Conservation (phyloP, 2,888 invertebrate species). For the Conops quadrifasciatus region DNA sequence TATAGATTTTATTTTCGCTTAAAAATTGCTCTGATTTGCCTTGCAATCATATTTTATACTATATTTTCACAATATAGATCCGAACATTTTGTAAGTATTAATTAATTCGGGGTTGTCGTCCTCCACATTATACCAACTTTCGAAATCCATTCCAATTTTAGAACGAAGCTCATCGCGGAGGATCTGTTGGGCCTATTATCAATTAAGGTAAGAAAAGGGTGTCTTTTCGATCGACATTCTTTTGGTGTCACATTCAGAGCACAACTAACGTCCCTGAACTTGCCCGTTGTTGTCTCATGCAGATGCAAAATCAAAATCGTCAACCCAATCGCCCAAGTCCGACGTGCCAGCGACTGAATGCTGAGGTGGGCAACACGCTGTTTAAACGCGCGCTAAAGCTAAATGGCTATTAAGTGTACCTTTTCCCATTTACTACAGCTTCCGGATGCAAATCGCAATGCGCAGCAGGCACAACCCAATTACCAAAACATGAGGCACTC, state of each 20-base stretch:
- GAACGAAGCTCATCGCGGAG: conserved; percentile 7
- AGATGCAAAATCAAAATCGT: conserved; percentile 11
- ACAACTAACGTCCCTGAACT: neutral
- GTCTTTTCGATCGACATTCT: neutral
- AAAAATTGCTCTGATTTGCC: conserved; percentile 13
- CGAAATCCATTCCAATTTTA: neutral
- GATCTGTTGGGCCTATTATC: conserved; percentile 15
- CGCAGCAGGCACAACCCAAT: too few relatives aligned
- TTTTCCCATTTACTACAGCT: too few relatives aligned
- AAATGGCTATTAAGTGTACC: too few relatives aligned
- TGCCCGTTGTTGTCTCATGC: too few relatives aligned
- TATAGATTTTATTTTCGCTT: conserved; percentile 11
- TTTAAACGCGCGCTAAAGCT: too few relatives aligned
- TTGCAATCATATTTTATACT: neutral
- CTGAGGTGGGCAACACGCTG: neutral
- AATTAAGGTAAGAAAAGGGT: conserved; percentile 20
- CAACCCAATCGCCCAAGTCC: neutral
- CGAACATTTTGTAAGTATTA: conserved; percentile 14
- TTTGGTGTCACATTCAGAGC: neutral
- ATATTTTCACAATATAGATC: conserved; percentile 16
- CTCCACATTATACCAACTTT: neutral
- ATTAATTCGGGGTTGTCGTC: neutral
- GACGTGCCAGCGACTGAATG: neutral
- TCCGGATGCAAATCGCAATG: too few relatives aligned
- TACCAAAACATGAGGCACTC: too few relatives aligned